Base-by-base conservation (phyloP, 2,113 vertebrate species). In the Rhinoderma darwinii region DNA sequence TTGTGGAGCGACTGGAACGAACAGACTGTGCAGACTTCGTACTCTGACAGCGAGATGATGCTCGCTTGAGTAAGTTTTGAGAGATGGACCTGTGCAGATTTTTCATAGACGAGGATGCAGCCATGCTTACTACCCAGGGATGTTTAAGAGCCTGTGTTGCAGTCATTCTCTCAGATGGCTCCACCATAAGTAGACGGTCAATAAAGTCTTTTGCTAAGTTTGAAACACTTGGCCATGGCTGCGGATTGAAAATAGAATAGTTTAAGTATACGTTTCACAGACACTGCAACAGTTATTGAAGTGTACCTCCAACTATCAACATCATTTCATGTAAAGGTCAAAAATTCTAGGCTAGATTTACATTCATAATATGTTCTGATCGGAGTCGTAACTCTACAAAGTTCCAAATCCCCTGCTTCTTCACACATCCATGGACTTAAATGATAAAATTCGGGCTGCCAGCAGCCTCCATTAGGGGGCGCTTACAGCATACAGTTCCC, bases 141-240 rank as follows among this genome's bases (percentile, higher is more conserved):
- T 99, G 98, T 91, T 98, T 98, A 84, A 99, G 91, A 77, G 98
- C 97, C 92, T 99, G 98, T 1, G 97, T 93, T 0, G 98, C 98
- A 0, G 96, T 96, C 92, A 99, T 95, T 66, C 98, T 94, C 91
- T 97, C 95, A 0, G 93, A 91, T 44, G 97, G 96, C 89, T 99
- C 98, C 94, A 98, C 98, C 0, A 96, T 98, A 54, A 99, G 95
- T 68, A 99, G 96, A 0, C 97, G 96, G 80, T 99, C 98, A 12
- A 99, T 96, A 92, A 98, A 99, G 92, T 99, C 98, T 92, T 99
- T 99, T 88, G 98, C 98, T 90, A 99, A 91, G 91, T 99, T 99
- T 88, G 98, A 99, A 78, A 99, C 97, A 0, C 95, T 99, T 87
- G 98, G 98, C 98, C 98, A 99, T 32, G 98, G 98, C 98, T 99